A percentile compares a stretch with the other conserved stretches of the same genome.
Evolutionary conservation across 1,140 invertebrate species (phyloP).

Genomic region (Zaprionus africanus): DNA sequence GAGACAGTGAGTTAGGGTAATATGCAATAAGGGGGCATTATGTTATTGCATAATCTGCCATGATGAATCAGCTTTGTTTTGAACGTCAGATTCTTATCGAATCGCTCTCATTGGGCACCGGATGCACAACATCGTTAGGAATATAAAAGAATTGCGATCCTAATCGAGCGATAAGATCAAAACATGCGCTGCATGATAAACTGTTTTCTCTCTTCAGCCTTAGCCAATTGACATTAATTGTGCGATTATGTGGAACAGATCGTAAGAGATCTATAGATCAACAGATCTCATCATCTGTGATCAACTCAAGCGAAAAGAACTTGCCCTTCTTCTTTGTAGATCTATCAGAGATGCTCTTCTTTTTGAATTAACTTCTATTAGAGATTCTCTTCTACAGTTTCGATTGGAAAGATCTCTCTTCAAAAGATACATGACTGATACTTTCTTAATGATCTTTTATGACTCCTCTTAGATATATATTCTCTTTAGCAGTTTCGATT

Average conservation of each 20-base stretch:
- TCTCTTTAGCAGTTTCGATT: no score
- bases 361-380: no score
- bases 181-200: not conserved
- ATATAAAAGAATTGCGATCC: slow-evolving; percentile 16
- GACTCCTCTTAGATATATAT: no score
- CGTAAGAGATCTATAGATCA: slow-evolving; percentile 18
- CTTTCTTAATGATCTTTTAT: no score
- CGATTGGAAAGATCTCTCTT: no score
- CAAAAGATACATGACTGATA: no score
- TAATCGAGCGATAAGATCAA: slow-evolving; percentile 60
- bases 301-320: no score
- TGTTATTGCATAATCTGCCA: slow-evolving; percentile 4
- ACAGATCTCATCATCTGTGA: not conserved
- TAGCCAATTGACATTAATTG: slow-evolving; percentile 72
- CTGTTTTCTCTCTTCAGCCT: not conserved
- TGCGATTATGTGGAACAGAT: slow-evolving; percentile 53
- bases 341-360: no score
- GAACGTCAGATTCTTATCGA: not conserved
- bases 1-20: not conserved
- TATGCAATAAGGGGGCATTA: slow-evolving; percentile 1
- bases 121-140: slow-evolving; percentile 32
- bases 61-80: slow-evolving; percentile 4
- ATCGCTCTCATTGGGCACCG: slow-evolving; percentile 18
- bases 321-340: no score
- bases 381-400: no score